Evolutionary conservation across 1,140 invertebrate species (phyloP).

Genomic region (Brevipalpus yothersi): DNA sequence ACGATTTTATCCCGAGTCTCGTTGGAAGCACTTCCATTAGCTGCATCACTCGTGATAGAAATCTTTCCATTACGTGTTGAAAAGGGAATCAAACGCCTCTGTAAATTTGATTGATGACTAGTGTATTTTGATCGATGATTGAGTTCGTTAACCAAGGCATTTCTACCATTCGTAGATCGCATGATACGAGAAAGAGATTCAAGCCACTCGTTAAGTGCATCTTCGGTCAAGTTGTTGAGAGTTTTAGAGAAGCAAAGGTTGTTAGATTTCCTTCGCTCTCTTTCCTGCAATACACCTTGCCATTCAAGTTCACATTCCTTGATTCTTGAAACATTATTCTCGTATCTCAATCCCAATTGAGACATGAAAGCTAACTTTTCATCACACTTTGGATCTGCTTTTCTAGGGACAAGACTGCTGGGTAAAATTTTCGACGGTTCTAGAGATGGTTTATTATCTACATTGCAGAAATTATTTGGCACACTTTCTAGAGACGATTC

Average conservation of each 20-base stretch:
- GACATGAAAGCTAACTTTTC: conserved; percentile 8
- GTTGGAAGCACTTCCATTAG: too few species aligned
- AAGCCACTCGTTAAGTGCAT: neutral
- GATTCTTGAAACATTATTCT: neutral
- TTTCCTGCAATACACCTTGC: conserved; percentile 4
- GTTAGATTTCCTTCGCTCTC: conserved; percentile 4
- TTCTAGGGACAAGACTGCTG: conserved; percentile 2
- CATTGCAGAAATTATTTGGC: too few species aligned
- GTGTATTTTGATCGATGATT: neutral
- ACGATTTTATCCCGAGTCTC: too few species aligned
- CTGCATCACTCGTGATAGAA: too few species aligned
- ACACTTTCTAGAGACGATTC: too few species aligned
- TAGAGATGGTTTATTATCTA: too few species aligned
- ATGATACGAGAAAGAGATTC: neutral
- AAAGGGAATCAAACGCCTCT: neutral
- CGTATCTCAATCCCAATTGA: neutral
- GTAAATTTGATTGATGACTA: neutral
- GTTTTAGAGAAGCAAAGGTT: neutral
- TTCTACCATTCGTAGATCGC: too few species aligned
- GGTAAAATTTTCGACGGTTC: conserved; percentile 5
- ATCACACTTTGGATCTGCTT: conserved; percentile 10
- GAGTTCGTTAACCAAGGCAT: too few species aligned
- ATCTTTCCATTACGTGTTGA: neutral
- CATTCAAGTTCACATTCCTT: conserved; percentile 9
- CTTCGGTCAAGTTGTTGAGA: conserved; percentile 1